phyloP scores from a whole-genome alignment of 1,140 invertebrate species.

The Agrilus planipennis region DNA sequence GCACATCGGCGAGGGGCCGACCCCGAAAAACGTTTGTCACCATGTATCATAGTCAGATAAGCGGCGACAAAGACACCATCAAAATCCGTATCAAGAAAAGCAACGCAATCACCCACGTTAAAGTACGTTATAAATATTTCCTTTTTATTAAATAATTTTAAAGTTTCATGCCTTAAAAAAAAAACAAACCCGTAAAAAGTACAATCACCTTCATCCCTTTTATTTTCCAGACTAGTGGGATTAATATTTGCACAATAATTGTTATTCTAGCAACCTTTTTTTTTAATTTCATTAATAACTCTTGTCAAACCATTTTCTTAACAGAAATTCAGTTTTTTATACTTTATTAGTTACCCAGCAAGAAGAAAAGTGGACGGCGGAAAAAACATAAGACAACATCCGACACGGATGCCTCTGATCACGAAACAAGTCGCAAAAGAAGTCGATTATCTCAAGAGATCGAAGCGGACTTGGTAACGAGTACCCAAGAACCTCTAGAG shows the following conservation, averaged over 20 bases:
- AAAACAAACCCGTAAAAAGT: no score
- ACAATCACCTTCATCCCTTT: no score
- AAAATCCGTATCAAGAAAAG: slow-evolving; percentile 52
- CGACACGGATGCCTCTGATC: slow-evolving; percentile 39
- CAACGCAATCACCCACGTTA: slow-evolving; percentile 26
- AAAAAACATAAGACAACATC: slow-evolving; percentile 33
- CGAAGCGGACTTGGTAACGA: slow-evolving; percentile 15
- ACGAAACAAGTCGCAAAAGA: slow-evolving; percentile 32
- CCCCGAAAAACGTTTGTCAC: slow-evolving; percentile 29
- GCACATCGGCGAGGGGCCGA: slow-evolving; percentile 22
- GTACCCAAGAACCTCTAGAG: slow-evolving; percentile 34
- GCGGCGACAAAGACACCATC: slow-evolving; percentile 48
- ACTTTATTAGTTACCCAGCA: slow-evolving; percentile 25
- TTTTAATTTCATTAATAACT: no score
- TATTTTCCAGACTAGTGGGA: no score
- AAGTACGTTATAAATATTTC: slow-evolving; percentile 13
- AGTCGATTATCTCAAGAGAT: slow-evolving; percentile 26
- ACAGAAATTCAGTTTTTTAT: no score
- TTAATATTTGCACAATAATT: no score
- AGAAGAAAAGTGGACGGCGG: slow-evolving; percentile 37
- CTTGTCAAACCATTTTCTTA: no score
- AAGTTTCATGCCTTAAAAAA: no score
- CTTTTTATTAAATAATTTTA: background rate
- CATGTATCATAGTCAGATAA: slow-evolving; percentile 44
- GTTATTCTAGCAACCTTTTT: no score